phyloP scores from a whole-genome alignment of 2,888 invertebrate genomes.

The Ommatoiulus sabulosus region DNA sequence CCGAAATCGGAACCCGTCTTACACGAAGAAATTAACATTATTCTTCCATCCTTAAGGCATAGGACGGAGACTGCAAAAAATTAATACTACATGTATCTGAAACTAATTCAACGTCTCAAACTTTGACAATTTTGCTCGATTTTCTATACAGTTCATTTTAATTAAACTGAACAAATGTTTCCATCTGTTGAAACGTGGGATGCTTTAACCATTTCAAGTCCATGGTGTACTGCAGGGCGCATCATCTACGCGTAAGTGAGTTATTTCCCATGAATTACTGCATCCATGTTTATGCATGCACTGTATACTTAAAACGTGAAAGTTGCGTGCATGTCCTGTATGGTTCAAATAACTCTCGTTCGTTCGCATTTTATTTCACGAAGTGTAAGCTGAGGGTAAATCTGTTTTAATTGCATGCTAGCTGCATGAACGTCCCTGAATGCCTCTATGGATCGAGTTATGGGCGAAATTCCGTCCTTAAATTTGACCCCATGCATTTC shows the following conservation, averaged over 20 bases:
- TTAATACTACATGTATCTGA: too few relatives aligned
- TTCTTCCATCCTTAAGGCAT: too few relatives aligned
- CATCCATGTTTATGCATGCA: too few relatives aligned
- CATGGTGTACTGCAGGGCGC: neutral
- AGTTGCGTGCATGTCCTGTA: neutral
- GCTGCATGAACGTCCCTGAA: neutral
- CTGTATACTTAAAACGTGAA: too few relatives aligned
- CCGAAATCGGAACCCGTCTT: too few relatives aligned
- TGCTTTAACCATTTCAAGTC: too few relatives aligned
- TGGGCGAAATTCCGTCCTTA: neutral
- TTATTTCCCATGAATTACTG: neutral
- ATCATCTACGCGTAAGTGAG: neutral
- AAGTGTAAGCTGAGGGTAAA: neutral
- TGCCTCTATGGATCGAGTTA: neutral
- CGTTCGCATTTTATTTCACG: neutral
- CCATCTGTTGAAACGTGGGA: neutral
- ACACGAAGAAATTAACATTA: too few relatives aligned
- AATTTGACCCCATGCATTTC: neutral
- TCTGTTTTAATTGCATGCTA: slow-evolving; percentile 1
- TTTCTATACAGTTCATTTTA: neutral
- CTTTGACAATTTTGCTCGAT: too few relatives aligned
- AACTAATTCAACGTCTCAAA: neutral
- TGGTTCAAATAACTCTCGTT: neutral
- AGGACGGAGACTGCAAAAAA: too few relatives aligned
- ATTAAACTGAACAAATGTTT: too few relatives aligned